phyloP scores from a whole-genome alignment of 2,113 vertebrate species.

The Thermophis baileyi region DNA sequence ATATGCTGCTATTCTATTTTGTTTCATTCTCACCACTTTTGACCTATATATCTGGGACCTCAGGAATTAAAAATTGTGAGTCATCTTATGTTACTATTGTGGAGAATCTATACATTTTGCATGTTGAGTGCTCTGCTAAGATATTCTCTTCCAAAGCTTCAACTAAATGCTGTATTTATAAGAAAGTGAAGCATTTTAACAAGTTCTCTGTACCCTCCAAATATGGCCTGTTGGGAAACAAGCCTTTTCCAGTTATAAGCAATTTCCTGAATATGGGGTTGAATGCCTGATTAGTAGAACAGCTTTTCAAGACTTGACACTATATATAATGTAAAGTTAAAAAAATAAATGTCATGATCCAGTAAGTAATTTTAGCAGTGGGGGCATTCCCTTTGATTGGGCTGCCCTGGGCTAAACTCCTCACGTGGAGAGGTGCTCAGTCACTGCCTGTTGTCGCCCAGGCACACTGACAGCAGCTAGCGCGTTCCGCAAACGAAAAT shows the following conservation, averaged over 20 bases:
- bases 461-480: too few relatives aligned
- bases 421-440: too few relatives aligned
- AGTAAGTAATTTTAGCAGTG: background rate
- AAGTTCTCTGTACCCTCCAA: background rate
- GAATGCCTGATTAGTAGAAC: background rate
- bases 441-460: too few relatives aligned
- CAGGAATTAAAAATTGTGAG: background rate
- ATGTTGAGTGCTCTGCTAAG: background rate
- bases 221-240: background rate
- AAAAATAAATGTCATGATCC: background rate
- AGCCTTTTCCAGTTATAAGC: background rate
- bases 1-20: background rate
- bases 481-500: too few relatives aligned
- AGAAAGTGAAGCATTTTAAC: background rate
- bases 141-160: background rate
- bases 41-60: background rate
- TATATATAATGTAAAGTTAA: background rate
- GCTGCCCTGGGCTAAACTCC: too few relatives aligned
- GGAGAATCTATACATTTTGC: background rate
- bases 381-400: too few relatives aligned
- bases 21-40: background rate
- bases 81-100: background rate
- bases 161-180: background rate
- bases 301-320: background rate
- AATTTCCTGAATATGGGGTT: background rate